These are phyloP conservation scores for Phrynosoma platyrhinos DNA, from an alignment of 2,113 vertebrate species.

Conservation along the genomic window DNA sequence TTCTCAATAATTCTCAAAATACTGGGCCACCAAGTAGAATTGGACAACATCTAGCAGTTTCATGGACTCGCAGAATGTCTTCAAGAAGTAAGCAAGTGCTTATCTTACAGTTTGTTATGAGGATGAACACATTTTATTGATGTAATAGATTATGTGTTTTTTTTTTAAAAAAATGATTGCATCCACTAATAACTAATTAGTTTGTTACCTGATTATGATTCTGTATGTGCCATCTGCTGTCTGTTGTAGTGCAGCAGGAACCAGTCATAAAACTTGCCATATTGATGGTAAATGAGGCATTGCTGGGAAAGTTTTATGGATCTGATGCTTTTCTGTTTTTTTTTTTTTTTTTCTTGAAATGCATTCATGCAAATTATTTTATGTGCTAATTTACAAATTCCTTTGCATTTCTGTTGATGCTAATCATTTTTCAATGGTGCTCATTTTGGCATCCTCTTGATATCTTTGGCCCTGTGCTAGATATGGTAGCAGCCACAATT, in stretches of 20 bases:
- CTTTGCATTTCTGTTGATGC: background rate
- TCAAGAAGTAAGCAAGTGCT: background rate
- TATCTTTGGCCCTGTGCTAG: background rate
- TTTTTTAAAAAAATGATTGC: background rate
- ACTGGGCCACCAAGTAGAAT: background rate
- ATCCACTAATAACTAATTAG: slow-evolving; percentile 23
- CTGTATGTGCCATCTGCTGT: slow-evolving; percentile 3
- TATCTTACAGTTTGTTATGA: background rate
- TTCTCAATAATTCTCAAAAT: too few species aligned
- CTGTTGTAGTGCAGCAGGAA: background rate
- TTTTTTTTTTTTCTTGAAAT: background rate
- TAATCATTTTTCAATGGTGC: background rate
- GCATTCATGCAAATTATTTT: slow-evolving; percentile 34
- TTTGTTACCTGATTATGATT: slow-evolving; percentile 21
- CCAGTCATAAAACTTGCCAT: background rate
- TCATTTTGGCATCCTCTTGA: background rate
- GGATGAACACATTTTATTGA: background rate
- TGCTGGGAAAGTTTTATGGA: slow-evolving; percentile 3
- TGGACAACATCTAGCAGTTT: background rate
- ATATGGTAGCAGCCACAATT: background rate
- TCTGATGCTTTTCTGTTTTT: too few species aligned
- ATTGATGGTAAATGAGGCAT: slow-evolving; percentile 14
- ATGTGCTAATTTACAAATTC: slow-evolving; percentile 7
- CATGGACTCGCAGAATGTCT: background rate
- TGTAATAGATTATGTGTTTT: background rate